Conservation (phyloP, 2,113 vertebrate genomes). For the Nibea albiflora region DNA sequence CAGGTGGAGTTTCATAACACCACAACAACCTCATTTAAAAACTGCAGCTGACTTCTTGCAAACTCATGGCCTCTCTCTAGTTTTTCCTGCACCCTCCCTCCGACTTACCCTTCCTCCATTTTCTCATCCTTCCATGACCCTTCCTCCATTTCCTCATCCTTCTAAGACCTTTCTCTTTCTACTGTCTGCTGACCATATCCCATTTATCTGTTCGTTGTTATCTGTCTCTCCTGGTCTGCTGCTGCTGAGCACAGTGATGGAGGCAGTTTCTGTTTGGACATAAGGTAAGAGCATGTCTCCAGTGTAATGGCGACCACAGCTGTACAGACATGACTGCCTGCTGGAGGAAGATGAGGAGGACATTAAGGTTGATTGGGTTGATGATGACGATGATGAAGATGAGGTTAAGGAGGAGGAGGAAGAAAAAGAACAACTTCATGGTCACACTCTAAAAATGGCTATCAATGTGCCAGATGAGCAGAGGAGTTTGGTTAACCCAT, state of each 20-base stretch:
- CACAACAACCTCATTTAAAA: not conserved
- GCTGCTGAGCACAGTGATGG: conserved; percentile 88
- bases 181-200: conserved; percentile 69
- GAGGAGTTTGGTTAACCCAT: conserved; percentile 81
- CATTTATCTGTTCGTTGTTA: conserved; percentile 92
- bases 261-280: conserved; percentile 88
- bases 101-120: not conserved
- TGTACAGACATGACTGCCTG: conserved; percentile 48
- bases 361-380: conserved; percentile 59
- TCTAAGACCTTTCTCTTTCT: not conserved
- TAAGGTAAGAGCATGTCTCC: conserved; percentile 87
- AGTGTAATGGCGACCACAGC: conserved; percentile 70
- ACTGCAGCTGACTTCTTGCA: not conserved
- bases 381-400: conserved; percentile 37
- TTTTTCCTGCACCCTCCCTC: not conserved
- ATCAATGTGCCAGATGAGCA: conserved; percentile 88
- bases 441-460: conserved; percentile 85
- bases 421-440: conserved; percentile 78
- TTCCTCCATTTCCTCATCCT: too few relatives aligned
- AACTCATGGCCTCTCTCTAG: not conserved
- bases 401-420: conserved; percentile 47
- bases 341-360: conserved; percentile 64
- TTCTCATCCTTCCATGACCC: too few relatives aligned
- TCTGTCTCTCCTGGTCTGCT: conserved; percentile 95
- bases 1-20: too few relatives aligned